Evolutionary conservation across 2,888 invertebrate species (phyloP).

Genomic region (Melanostoma scalare): DNA sequence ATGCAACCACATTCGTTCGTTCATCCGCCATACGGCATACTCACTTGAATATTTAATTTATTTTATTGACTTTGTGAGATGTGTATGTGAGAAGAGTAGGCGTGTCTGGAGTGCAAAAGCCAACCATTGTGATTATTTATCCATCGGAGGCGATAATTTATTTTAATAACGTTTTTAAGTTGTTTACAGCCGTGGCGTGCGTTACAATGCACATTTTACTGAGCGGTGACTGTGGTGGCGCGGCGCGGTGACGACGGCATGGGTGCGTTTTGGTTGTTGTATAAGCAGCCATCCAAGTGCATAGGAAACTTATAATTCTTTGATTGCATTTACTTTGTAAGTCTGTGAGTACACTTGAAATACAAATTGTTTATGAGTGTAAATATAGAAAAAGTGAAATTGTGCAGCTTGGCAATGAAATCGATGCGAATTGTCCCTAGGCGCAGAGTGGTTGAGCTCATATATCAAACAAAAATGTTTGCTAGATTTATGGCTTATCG

Average conservation of each 20-base stretch:
- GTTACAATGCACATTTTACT: slow-evolving; percentile 13
- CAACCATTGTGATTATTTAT: slow-evolving; percentile 44
- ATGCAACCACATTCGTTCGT: slow-evolving; percentile 31
- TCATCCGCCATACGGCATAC: slow-evolving; percentile 13
- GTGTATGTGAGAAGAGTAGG: slow-evolving; percentile 32
- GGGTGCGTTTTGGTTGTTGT: slow-evolving; percentile 29
- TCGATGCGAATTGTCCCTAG: slow-evolving; percentile 24
- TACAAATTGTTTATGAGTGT: slow-evolving; percentile 51
- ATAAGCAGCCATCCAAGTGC: slow-evolving; percentile 50
- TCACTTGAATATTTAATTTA: slow-evolving; percentile 53
- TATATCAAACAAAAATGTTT: slow-evolving; percentile 34
- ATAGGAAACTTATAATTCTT: slow-evolving; percentile 54
- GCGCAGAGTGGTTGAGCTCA: slow-evolving; percentile 1
- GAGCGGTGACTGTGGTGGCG: not conserved
- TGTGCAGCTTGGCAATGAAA: slow-evolving; percentile 62
- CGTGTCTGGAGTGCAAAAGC: slow-evolving; percentile 47
- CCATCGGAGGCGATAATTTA: slow-evolving; percentile 50
- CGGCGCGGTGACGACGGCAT: slow-evolving; percentile 3
- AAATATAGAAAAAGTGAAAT: slow-evolving; percentile 66
- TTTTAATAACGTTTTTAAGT: slow-evolving; percentile 46
- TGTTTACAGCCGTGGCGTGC: slow-evolving; percentile 41
- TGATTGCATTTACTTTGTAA: slow-evolving; percentile 30
- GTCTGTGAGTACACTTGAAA: slow-evolving; percentile 11
- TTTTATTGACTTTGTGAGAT: slow-evolving; percentile 28
- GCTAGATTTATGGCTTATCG: slow-evolving; percentile 30